Conservation (phyloP, 2,113 vertebrate species). For the Pimephales promelas region DNA sequence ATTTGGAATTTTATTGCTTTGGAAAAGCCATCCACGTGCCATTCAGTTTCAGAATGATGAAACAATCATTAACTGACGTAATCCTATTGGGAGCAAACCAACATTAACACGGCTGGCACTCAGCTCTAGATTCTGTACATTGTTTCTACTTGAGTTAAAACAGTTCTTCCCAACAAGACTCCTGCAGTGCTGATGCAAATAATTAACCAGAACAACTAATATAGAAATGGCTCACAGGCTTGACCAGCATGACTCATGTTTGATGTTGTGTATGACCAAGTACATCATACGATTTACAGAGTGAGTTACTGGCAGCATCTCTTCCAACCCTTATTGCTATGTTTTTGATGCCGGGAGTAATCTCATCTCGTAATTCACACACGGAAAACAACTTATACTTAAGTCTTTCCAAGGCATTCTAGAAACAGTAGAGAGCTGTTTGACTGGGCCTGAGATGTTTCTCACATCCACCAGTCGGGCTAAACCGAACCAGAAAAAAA, state of each 20-base stretch:
- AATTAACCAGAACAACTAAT: conserved; percentile 9
- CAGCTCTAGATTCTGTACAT: not conserved
- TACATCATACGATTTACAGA: not conserved
- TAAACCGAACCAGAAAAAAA: no score
- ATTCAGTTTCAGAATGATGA: conserved; percentile 8
- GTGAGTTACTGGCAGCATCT: not conserved
- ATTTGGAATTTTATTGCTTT: conserved; percentile 15
- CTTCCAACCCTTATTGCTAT: not conserved
- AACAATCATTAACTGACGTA: conserved; percentile 23
- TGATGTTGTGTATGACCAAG: conserved; percentile 2
- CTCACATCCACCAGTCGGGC: not conserved
- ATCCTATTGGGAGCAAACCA: conserved; percentile 4
- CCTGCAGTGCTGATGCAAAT: conserved; percentile 1
- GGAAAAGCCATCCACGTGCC: conserved; percentile 22
- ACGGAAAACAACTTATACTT: not conserved
- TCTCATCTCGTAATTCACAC: not conserved
- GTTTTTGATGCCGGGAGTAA: not conserved
- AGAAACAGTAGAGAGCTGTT: not conserved
- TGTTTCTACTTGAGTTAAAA: conserved; percentile 39
- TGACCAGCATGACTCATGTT: not conserved
- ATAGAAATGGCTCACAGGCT: conserved; percentile 9
- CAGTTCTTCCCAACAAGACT: conserved; percentile 19
- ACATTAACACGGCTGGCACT: not conserved
- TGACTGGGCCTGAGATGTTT: not conserved
- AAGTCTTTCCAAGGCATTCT: not conserved